phyloP scores from a whole-genome alignment of 2,113 vertebrate species.

The Oriolus oriolus region DNA sequence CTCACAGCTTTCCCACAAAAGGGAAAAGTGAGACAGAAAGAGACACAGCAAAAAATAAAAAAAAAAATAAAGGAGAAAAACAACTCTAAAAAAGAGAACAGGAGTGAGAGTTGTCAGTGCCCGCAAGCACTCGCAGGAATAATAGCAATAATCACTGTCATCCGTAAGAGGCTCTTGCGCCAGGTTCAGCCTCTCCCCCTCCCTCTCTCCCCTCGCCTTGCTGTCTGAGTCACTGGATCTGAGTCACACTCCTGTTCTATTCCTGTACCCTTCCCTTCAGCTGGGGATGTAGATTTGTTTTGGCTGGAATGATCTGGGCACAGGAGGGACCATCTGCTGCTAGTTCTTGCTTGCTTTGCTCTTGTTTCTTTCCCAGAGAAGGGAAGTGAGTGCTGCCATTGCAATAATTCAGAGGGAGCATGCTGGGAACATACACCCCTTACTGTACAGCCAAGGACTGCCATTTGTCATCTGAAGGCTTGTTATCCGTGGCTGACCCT shows the following conservation, averaged over 20 bases:
- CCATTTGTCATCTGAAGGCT: slow-evolving; percentile 51
- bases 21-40: background rate
- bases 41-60: rapidly evolving
- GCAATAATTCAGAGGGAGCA: slow-evolving; percentile 41
- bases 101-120: slow-evolving; percentile 47
- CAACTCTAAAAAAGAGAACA: background rate
- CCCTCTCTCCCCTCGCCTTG: slow-evolving; percentile 43
- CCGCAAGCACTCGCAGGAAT: slow-evolving; percentile 33
- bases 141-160: slow-evolving; percentile 61
- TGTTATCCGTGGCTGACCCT: slow-evolving; percentile 15
- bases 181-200: slow-evolving; percentile 58
- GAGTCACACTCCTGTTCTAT: slow-evolving; percentile 70
- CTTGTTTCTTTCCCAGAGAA: slow-evolving; percentile 41
- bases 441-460: slow-evolving; percentile 20
- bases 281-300: slow-evolving; percentile 59
- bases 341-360: slow-evolving; percentile 51
- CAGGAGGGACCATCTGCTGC: slow-evolving; percentile 59
- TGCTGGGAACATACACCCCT: slow-evolving; percentile 28
- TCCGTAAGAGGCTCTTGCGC: slow-evolving; percentile 43
- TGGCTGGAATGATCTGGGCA: slow-evolving; percentile 52
- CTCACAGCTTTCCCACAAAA: background rate
- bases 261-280: slow-evolving; percentile 56
- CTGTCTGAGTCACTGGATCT: slow-evolving; percentile 68
- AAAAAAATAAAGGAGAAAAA: background rate
- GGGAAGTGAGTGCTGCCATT: slow-evolving; percentile 44